These are phyloP conservation scores for Acanthopagrus latus DNA, from an alignment of 2,797 vertebrate species.

Conservation along the genomic window DNA sequence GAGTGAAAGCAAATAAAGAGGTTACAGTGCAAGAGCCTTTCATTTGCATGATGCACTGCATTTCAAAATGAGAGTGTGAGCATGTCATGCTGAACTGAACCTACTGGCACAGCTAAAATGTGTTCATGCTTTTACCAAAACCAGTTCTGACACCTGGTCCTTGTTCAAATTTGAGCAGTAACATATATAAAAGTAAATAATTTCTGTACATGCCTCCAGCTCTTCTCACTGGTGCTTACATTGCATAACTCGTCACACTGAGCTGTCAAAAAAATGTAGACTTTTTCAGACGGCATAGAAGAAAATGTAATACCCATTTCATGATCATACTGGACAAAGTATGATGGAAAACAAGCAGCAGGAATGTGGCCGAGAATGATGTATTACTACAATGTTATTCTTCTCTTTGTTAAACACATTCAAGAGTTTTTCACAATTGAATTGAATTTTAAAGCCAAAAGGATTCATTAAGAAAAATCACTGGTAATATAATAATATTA, in stretches of 20 bases:
- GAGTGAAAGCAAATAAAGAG: constrained; percentile 37
- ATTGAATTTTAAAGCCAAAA: not conserved
- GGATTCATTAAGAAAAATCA: not conserved
- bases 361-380: no score
- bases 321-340: no score
- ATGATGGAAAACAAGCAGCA: no score
- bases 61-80: not conserved
- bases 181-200: not conserved
- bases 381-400: no score
- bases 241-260: not conserved
- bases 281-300: not conserved
- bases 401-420: no score
- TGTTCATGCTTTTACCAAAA: not conserved
- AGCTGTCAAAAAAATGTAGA: not conserved
- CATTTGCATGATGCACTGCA: not conserved
- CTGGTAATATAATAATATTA: no score
- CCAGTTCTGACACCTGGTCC: not conserved
- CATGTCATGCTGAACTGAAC: not conserved
- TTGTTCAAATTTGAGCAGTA: not conserved
- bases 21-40: not conserved
- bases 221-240: not conserved
- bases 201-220: not conserved
- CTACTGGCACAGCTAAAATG: not conserved
- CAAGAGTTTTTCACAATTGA: no score
- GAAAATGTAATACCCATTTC: not conserved